phyloP scores from a whole-genome alignment of 2,888 invertebrate genomes.

The Troides aeacus region DNA sequence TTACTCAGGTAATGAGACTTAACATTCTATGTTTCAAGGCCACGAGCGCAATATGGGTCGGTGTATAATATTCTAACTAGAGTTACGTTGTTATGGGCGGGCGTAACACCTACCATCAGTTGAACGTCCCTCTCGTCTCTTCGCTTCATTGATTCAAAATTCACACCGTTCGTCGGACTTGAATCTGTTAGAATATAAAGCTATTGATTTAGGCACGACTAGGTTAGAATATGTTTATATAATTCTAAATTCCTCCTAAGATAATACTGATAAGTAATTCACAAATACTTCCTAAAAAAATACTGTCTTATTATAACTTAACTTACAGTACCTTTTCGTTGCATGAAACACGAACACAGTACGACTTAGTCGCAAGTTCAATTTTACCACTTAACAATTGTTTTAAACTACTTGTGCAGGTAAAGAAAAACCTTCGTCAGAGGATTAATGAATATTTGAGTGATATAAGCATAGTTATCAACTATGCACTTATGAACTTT shows the following conservation, averaged over 20 bases:
- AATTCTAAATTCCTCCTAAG: not conserved
- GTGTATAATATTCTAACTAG: too few species aligned
- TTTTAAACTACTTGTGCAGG: not conserved
- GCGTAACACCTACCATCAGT: too few species aligned
- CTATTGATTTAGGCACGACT: not conserved
- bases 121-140: too few species aligned
- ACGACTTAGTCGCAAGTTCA: not conserved
- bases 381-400: not conserved
- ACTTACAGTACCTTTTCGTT: not conserved
- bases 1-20: too few species aligned
- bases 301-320: not conserved
- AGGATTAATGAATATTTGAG: too few species aligned
- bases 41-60: too few species aligned
- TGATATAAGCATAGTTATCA: too few species aligned
- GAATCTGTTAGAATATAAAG: not conserved
- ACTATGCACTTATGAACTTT: too few species aligned
- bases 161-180: not conserved
- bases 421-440: not conserved
- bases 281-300: not conserved
- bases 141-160: too few species aligned
- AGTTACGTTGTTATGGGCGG: too few species aligned
- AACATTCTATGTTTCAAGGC: too few species aligned
- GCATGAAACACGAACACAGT: not conserved
- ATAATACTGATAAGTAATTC: slow-evolving; percentile 5
- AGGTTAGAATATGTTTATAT: not conserved